A percentile compares a stretch with the other conserved stretches of the same genome.
These are phyloP conservation scores for Perccottus glenii DNA, from an alignment of 2,113 vertebrate genomes.

Conservation along the genomic window DNA sequence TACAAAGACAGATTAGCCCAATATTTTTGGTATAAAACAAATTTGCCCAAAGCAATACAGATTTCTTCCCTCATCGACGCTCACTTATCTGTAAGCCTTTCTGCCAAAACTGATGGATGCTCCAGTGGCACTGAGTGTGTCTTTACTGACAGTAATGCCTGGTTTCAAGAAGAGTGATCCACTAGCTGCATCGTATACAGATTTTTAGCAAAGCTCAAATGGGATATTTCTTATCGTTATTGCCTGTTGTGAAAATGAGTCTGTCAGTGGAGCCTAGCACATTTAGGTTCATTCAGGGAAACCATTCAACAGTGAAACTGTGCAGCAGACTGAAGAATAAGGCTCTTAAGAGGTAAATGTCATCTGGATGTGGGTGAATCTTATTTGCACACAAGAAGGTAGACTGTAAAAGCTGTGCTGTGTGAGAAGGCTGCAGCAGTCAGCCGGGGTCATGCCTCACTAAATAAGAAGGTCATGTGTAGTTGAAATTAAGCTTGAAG, in stretches of 20 bases:
- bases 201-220: slow-evolving; percentile 27
- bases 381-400: slow-evolving; percentile 13
- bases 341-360: slow-evolving; percentile 50
- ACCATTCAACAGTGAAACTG: slow-evolving; percentile 58
- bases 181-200: slow-evolving; percentile 18
- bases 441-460: slow-evolving; percentile 40
- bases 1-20: neutral
- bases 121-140: slow-evolving; percentile 35
- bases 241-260: slow-evolving; percentile 57
- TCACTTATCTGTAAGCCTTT: slow-evolving; percentile 25
- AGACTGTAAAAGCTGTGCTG: slow-evolving; percentile 17
- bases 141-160: slow-evolving; percentile 32
- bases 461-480: slow-evolving; percentile 54
- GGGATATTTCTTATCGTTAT: slow-evolving; percentile 47
- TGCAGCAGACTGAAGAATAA: slow-evolving; percentile 47
- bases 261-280: slow-evolving; percentile 41
- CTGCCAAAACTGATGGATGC: slow-evolving; percentile 29
- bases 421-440: slow-evolving; percentile 17
- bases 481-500: slow-evolving; percentile 55
- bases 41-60: slow-evolving; percentile 11
- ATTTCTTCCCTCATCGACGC: slow-evolving; percentile 21
- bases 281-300: slow-evolving; percentile 59
- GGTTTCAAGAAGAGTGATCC: slow-evolving; percentile 16
- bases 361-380: slow-evolving; percentile 29
- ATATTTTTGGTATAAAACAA: slow-evolving; percentile 7